Percentiles rank a stretch among this genome's conserved stretches.
Conservation (phyloP, 2,797 vertebrate species). For the Pteronotus mesoamericanus region DNA sequence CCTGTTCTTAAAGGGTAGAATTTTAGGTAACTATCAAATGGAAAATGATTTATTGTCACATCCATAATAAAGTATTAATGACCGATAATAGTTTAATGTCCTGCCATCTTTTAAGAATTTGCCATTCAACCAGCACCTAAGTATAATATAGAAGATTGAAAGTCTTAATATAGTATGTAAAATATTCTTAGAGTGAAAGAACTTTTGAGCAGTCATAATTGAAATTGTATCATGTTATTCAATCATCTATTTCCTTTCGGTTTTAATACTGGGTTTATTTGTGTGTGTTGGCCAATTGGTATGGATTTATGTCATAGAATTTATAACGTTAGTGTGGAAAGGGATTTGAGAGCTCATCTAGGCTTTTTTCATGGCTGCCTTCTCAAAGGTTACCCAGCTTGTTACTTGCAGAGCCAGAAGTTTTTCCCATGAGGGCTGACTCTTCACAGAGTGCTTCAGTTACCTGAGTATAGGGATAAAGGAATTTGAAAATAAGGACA, state of each 20-base stretch:
- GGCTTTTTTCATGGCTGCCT: not conserved
- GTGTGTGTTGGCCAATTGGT: not conserved
- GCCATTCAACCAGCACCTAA: not conserved
- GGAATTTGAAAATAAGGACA: conserved; percentile 18
- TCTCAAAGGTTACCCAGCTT: not conserved
- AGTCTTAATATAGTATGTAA: conserved; percentile 1
- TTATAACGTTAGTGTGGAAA: not conserved
- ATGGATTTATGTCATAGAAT: not conserved
- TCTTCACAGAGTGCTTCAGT: not conserved
- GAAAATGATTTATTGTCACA: conserved; percentile 38
- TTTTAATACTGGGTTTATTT: not conserved
- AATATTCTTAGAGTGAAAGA: not conserved
- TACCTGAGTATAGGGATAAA: not conserved
- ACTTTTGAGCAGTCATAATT: not conserved
- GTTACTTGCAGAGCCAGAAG: not conserved
- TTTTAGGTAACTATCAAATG: conserved; percentile 40
- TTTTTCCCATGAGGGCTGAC: not conserved
- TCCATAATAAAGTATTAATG: conserved; percentile 13
- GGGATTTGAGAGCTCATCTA: not conserved
- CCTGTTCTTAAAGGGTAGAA: not conserved
- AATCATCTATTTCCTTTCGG: not conserved
- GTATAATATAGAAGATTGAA: conserved; percentile 6
- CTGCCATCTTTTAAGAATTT: conserved; percentile 40
- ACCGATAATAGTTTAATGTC: conserved; percentile 25
- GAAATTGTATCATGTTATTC: not conserved